Evolutionary conservation across 64 coral and sea anemone species (phyloP).

Genomic region (Pocillopora verrucosa): DNA sequence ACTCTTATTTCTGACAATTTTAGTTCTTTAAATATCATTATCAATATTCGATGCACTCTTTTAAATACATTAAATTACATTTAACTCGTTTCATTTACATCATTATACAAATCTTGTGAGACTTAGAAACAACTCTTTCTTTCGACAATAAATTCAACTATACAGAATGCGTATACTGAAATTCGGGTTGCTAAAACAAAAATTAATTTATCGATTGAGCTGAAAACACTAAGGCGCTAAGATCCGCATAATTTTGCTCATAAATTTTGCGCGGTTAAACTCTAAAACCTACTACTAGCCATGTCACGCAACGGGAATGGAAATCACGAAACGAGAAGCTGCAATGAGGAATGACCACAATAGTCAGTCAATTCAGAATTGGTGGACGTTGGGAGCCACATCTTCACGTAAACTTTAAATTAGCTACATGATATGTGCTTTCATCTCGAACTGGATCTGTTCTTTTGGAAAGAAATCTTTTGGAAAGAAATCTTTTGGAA

Average conservation of each 20-base stretch:
- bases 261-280: not conserved
- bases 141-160: not conserved
- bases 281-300: not conserved
- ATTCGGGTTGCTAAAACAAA: too few relatives aligned
- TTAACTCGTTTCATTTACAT: not conserved
- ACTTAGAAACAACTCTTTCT: not conserved
- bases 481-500: too few relatives aligned
- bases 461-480: too few relatives aligned
- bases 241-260: not conserved
- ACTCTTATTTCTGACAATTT: not conserved
- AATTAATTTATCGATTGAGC: too few relatives aligned
- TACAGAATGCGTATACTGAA: too few relatives aligned
- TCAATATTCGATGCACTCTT: not conserved
- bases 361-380: too few relatives aligned
- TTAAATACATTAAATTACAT: slow-evolving; percentile 32
- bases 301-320: not conserved
- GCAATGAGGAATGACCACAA: too few relatives aligned
- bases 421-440: too few relatives aligned
- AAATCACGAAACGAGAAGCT: too few relatives aligned
- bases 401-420: too few relatives aligned
- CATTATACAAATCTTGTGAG: not conserved
- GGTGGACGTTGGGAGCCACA: too few relatives aligned
- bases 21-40: slow-evolving; percentile 17
- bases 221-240: not conserved
- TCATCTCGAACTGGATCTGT: too few relatives aligned